Evolutionary conservation across 2,797 vertebrate species (phyloP).

Genomic region (Parauchenoglanis punctatus): DNA sequence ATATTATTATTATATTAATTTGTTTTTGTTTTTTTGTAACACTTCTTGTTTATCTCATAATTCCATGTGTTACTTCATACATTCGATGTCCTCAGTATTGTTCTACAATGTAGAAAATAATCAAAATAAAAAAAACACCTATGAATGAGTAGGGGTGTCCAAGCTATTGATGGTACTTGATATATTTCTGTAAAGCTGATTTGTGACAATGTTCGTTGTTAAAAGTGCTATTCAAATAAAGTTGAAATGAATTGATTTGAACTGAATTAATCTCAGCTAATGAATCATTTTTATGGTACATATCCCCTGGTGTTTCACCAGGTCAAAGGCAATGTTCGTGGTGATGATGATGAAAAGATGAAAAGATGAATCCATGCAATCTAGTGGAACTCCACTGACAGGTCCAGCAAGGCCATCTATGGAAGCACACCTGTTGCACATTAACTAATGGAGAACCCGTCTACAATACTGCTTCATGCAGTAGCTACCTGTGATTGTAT

Average conservation of each 20-base stretch:
- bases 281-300: not conserved
- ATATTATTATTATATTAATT: too few relatives aligned
- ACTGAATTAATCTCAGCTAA: not conserved
- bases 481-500: not conserved
- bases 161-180: not conserved
- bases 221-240: not conserved
- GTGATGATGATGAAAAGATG: not conserved
- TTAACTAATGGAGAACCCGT: conserved; percentile 8
- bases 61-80: too few relatives aligned
- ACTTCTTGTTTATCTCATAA: too few relatives aligned
- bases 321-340: conserved; percentile 22
- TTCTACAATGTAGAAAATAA: too few relatives aligned
- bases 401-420: conserved; percentile 19
- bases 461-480: conserved; percentile 9
- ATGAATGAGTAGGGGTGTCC: too few relatives aligned
- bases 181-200: not conserved
- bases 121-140: too few relatives aligned
- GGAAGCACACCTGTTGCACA: conserved; percentile 2
- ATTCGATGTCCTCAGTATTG: too few relatives aligned
- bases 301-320: conserved; percentile 10
- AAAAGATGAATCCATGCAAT: conserved; percentile 5
- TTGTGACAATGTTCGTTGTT: not conserved
- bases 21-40: too few relatives aligned
- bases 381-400: conserved; percentile 28
- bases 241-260: not conserved